Evolutionary conservation across 2,113 vertebrate species (phyloP), one percentile per base, ranked within the genome.

Genomic region (Halichoerus grypus): DNA sequence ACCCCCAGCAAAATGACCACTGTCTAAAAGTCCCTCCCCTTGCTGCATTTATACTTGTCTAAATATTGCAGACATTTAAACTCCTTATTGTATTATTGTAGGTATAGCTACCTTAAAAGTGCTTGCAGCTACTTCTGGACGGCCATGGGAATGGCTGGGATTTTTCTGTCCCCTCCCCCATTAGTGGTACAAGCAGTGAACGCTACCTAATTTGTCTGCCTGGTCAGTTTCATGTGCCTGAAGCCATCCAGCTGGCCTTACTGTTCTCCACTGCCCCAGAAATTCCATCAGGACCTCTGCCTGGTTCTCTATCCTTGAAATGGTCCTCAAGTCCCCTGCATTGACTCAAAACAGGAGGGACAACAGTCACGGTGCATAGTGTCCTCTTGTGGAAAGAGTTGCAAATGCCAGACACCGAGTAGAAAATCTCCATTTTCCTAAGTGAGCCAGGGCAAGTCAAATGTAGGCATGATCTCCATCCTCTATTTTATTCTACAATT

Each of bases 321-420:
- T 28, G 33, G 51, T 39, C 88, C 61, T 67, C 18, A 2, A 81
- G 19, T 24, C 19, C 28, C 46, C 14, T 14, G 24, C 71, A 26
- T 57, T 13, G 24, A n/a, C 42, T 36, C 49, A 33, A 10, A 55
- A 80, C 49, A 63, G 28, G 49, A 39, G 26, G 33, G 55, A 0
- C n/a, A 11, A 55, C 85, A 51, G 76, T 15, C 97, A 83, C 0
- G 77, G 98, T 51, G 11, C 88, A 96, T 93, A 98, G 98, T 84
- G 98, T 77, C 98, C 98, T 95, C 99, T 97, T 94, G 98, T 98
- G 98, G 98, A 59, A 51, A 79, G n/a, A 49, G 26, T 0, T 84
- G 82, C 74, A 49, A 98, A 76, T 26, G 85, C 8, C 89, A 51
- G 0, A 57, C 0, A 24, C 55, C 33, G 28, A 3, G 28, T 4